Base-by-base conservation (phyloP, 2,888 invertebrate species). In the Caenorhabditis wallacei region DNA sequence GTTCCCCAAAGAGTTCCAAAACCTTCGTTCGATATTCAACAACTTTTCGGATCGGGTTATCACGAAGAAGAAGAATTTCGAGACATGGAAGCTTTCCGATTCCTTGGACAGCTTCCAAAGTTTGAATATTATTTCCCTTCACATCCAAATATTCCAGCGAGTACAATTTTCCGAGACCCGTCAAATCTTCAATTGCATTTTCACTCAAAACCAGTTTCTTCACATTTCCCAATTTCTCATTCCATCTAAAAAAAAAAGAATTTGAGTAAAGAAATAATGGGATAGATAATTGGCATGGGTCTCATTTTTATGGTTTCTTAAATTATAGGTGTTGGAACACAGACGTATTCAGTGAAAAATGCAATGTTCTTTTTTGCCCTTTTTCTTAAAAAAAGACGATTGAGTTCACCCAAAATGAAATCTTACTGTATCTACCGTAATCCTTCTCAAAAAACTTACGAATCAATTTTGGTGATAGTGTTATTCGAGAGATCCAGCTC, bases 91-190 rank as follows among this genome's bases (percentile, higher is more conserved):
- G 93, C 81, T 94, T 94, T 46, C 95, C 95, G 59, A 86, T 72
- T 20, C 81, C 70, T 35, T 80, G 74, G 66, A 82, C 80, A 35
- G 78, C 74, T 40, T 95, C 95, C 20, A 82, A 94, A 75, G 95
- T 95, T 1, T 94, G 94, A 56, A 98, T 95, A 75, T 94, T 93
- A 93, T 98, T 98, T 88, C 95, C 95, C 88, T 96, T 95, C 56
- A 97, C 93, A 93, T 97, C 95, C 84, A 98, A 93, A 87, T 94
- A 95, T 87, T 96, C 95, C 80, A 98, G 93, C 0, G 97, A 96
- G 92, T 96, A 96, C 35, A 98, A 92, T 92, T 96, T 95, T 0
- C 95, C 94, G 63, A 93, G 90, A 92, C 93, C 92, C 81, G 90
- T 88, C 18, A 93, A 74, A 71, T 90, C 89, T 53, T 89, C 90